Conservation (phyloP, 2,797 vertebrate genomes). For the Petrocephalus sullivani region DNA sequence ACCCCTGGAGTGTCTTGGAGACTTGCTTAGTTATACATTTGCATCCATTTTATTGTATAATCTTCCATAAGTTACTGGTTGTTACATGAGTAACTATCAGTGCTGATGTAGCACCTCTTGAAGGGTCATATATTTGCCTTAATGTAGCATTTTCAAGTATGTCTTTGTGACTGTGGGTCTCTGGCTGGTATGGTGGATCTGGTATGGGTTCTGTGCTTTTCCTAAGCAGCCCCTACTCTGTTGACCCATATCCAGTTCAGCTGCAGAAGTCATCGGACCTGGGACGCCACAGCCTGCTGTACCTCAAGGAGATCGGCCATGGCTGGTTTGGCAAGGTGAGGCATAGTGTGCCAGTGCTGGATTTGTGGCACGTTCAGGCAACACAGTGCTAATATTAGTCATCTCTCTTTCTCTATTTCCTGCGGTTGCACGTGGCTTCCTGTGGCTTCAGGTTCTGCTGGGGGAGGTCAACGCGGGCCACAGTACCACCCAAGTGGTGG, state of each 20-base stretch:
- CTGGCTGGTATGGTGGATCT: neutral
- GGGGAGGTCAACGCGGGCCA: conserved; percentile 73
- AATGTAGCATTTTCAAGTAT: neutral
- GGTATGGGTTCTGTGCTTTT: conserved; percentile 22
- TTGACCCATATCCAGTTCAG: conserved; percentile 3
- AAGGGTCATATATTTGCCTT: neutral
- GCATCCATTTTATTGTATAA: neutral
- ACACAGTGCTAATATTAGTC: neutral
- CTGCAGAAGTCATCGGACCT: conserved; percentile 67
- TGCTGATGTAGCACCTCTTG: neutral
- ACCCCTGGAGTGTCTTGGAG: neutral
- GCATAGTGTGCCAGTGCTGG: neutral
- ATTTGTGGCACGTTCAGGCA: neutral
- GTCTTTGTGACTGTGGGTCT: neutral
- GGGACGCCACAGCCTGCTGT: conserved; percentile 86
- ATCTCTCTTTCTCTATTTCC: neutral
- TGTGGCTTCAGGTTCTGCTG: conserved; percentile 66
- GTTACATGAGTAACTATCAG: neutral
- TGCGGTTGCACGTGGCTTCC: neutral
- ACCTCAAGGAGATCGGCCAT: conserved; percentile 89
- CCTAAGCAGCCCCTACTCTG: neutral
- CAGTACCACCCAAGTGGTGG: conserved; percentile 71
- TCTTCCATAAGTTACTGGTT: neutral
- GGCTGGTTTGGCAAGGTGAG: conserved; percentile 97
- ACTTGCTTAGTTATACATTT: neutral